Conservation (phyloP, 2,113 vertebrate species). For the Henicopernis longicauda region DNA sequence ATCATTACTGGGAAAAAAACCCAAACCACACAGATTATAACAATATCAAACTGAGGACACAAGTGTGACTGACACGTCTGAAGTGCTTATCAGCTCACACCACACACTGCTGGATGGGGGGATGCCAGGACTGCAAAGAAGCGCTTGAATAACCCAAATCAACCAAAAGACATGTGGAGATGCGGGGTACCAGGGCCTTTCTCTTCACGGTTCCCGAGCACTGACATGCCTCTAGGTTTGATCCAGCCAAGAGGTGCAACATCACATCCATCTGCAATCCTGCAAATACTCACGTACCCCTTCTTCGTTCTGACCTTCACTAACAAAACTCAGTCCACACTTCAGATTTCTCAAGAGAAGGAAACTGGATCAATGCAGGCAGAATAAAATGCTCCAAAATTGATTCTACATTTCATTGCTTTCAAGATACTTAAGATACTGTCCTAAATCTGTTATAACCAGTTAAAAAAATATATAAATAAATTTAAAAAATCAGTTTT, state of each 20-base stretch:
- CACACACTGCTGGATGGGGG: not conserved
- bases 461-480: not conserved
- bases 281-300: not conserved
- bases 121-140: not conserved
- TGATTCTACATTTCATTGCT: not conserved
- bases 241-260: not conserved
- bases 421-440: not conserved
- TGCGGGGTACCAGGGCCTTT: not conserved
- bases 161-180: not conserved
- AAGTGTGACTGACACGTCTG: rapidly evolving
- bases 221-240: not conserved
- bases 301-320: not conserved
- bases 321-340: not conserved
- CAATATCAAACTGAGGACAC: not conserved
- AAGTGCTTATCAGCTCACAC: not conserved
- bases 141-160: not conserved
- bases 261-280: not conserved
- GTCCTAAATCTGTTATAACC: not conserved
- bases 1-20: not conserved
- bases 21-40: not conserved
- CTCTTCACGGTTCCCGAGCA: not conserved
- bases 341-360: not conserved
- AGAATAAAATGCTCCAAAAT: not conserved
- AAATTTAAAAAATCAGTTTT: not conserved
- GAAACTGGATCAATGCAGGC: not conserved